Evolutionary conservation across 2,888 invertebrate genomes (phyloP), one percentile per base, ranked within the genome.

Genomic region (Cordilura impudica): DNA sequence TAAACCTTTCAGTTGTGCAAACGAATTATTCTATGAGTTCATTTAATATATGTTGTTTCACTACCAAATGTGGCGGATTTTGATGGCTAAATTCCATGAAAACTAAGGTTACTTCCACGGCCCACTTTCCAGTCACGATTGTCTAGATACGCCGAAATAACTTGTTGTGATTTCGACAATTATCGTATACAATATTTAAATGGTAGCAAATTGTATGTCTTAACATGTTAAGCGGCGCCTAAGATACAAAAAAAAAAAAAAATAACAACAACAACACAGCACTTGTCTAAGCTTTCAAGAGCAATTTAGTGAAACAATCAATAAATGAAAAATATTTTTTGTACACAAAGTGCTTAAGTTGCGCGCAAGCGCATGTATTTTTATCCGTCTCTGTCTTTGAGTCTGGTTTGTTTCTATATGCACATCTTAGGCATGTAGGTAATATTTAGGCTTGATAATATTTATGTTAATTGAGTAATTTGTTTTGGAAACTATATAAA

Each of bases 401-500:
- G n/a, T n/a, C n/a, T n/a, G n/a, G n/a, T n/a, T n/a, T n/a, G n/a
- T n/a, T n/a, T n/a, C n/a, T n/a, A n/a, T n/a, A n/a, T n/a, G n/a
- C n/a, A n/a, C n/a, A n/a, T 14, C 31, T 4, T 16, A 16, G 49
- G n/a, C 35, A 63, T 45, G 56, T 12, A 75, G 63, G 67, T 71
- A 54, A 67, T 63, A 35, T 75, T 71, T 69, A 71, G 58, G 71
- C 63, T 71, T 79, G 54, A 71, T 75, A 67, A 71, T 71, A 75
- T 71, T 81, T 81, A 81, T 81, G 74, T 51, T 78, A 81, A 81
- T 74, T 81, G 67, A 81, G 77, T 74, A 74, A 71, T 81, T 74
- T 71, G 45, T 73, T 77, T 81, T 67, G 47, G 35, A 49, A 29
- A 54, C 14, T 31, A 45, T 39, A 39, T n/a, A n/a, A 58, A 72